These are phyloP conservation scores for Chaetophractus vellerosus DNA, from an alignment of 2,797 vertebrate genomes.

Conservation along the genomic window DNA sequence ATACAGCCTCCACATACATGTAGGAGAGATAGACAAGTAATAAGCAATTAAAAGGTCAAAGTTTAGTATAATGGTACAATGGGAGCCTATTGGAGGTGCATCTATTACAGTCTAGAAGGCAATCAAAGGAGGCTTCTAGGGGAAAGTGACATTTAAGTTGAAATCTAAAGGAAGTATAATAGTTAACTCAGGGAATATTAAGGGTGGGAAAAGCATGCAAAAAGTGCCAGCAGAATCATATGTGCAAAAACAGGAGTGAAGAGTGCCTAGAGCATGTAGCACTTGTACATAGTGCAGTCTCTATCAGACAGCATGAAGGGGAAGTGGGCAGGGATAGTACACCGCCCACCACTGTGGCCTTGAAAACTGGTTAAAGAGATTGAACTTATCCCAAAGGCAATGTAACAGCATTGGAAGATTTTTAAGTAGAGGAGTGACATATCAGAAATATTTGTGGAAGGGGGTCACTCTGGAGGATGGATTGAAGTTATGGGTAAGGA, in stretches of 20 bases:
- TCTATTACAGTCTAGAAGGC: not conserved
- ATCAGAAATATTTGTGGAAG: not conserved
- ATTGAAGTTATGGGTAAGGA: not conserved
- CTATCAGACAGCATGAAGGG: not conserved
- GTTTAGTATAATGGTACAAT: not conserved
- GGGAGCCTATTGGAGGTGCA: not conserved
- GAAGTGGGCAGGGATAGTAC: not conserved
- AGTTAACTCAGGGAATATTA: not conserved
- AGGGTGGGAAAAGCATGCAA: not conserved
- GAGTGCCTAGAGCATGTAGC: not conserved
- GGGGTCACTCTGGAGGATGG: not conserved
- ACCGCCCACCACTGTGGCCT: accelerated
- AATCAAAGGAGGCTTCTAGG: not conserved
- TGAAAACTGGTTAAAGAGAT: not conserved
- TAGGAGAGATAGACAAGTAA: not conserved
- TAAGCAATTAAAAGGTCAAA: not conserved
- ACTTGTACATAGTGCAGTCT: not conserved
- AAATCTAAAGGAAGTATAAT: not conserved
- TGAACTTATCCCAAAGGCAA: not conserved
- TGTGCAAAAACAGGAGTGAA: not conserved
- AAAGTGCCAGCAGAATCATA: not conserved
- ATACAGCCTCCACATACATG: not conserved
- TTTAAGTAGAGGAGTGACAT: not conserved
- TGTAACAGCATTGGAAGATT: not conserved
- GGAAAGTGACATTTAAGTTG: not conserved